Evolutionary conservation across 1,140 invertebrate genomes (phyloP).

Genomic region (Neodiprion pinetum): DNA sequence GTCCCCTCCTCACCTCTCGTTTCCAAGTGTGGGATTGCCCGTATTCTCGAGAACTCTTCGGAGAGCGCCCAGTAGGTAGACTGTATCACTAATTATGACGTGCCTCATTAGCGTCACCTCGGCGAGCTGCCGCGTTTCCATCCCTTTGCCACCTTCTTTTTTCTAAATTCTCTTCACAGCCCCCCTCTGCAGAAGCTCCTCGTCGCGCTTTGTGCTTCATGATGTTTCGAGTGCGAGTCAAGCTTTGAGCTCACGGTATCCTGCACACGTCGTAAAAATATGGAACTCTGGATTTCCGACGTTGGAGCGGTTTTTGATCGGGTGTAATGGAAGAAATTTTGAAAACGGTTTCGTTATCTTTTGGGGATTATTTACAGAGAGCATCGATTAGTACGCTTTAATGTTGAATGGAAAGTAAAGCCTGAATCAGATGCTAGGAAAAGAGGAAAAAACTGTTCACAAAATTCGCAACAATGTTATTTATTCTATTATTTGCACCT

Average conservation of each 20-base stretch:
- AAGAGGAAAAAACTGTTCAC: too few relatives aligned
- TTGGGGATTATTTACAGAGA: too few relatives aligned
- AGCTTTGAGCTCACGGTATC: neutral
- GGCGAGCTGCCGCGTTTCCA: too few relatives aligned
- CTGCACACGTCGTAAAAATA: neutral
- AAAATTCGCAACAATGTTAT: too few relatives aligned
- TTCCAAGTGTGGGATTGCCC: conserved; percentile 12
- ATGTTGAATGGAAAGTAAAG: too few relatives aligned
- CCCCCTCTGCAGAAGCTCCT: neutral
- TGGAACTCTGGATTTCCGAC: neutral
- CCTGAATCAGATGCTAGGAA: too few relatives aligned
- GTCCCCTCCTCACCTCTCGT: neutral
- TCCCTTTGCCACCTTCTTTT: conserved; percentile 10
- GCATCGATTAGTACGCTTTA: too few relatives aligned
- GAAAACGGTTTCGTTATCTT: too few relatives aligned
- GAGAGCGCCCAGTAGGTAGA: conserved; percentile 40
- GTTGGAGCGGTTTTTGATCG: neutral
- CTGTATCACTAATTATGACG: conserved; percentile 62
- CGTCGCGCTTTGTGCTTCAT: neutral
- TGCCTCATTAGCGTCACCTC: conserved; percentile 58
- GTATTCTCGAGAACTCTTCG: conserved; percentile 29
- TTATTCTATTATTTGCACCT: too few relatives aligned
- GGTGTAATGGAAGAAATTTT: too few relatives aligned
- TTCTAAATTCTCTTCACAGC: neutral
- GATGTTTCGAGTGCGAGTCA: neutral